Conservation (phyloP, 23 tunicate species). For the Aplidium turbinatum region DNA sequence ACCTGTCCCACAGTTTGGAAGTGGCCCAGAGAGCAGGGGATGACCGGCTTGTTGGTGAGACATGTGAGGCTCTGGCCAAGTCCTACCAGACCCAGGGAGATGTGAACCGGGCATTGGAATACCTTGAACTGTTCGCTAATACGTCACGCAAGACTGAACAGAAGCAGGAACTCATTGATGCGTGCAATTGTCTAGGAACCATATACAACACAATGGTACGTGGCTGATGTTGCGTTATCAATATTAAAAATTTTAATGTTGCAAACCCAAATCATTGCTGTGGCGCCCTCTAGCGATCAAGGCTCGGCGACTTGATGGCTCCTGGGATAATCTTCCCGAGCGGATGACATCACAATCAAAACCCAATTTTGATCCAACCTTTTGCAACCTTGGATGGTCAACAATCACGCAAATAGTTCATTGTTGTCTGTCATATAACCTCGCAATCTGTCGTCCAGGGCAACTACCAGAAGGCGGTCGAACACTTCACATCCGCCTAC, state of each 20-base stretch:
- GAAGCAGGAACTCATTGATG: slow-evolving; percentile 60
- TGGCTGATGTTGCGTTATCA: not conserved
- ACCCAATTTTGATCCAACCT: no score
- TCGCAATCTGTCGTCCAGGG: no score
- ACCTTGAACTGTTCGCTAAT: slow-evolving; percentile 71
- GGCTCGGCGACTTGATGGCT: no score
- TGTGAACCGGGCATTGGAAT: slow-evolving; percentile 60
- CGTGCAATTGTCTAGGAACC: slow-evolving; percentile 72
- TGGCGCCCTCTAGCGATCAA: no score
- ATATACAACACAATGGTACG: slow-evolving; percentile 75
- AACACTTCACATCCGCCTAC: slow-evolving; percentile 64
- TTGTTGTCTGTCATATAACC: no score
- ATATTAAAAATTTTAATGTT: no score
- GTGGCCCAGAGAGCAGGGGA: slow-evolving; percentile 59
- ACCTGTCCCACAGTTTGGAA: slow-evolving; percentile 54
- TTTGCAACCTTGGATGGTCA: no score
- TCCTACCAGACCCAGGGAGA: slow-evolving; percentile 88
- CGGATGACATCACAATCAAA: no score
- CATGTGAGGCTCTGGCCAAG: slow-evolving; percentile 71
- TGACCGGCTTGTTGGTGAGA: slow-evolving; percentile 50
- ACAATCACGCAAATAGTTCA: no score
- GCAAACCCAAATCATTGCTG: no score
- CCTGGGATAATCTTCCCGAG: no score
- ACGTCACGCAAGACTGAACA: slow-evolving; percentile 56
- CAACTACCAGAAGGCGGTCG: slow-evolving; percentile 54